Evolutionary conservation across 1,140 invertebrate genomes (phyloP).

Genomic region (Capitella teleta): DNA sequence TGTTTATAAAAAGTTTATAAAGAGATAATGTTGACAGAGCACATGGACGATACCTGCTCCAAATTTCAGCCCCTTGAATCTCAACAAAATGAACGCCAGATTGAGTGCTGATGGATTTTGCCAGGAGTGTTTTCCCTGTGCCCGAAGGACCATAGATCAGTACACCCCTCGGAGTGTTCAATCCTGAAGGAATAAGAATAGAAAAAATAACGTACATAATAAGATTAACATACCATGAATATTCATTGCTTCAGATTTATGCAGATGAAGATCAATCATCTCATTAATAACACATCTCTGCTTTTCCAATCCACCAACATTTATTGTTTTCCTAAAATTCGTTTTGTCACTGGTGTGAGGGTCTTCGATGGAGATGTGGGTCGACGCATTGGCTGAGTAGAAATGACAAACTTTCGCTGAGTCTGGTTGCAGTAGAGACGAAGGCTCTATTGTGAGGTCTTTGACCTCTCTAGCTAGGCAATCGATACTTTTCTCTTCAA

Average conservation of each 20-base stretch:
- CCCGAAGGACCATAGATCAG: conserved; percentile 8
- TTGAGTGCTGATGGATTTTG: background rate
- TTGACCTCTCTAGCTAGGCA: no score
- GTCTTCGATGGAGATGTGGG: no score
- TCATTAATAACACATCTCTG: background rate
- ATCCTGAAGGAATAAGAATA: background rate
- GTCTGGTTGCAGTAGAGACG: no score
- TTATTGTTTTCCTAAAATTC: background rate
- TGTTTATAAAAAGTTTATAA: conserved; percentile 10
- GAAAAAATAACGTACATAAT: background rate
- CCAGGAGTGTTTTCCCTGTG: conserved; percentile 2
- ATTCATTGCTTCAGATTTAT: background rate
- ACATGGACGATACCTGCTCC: conserved; percentile 2
- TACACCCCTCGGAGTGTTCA: background rate
- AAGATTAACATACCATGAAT: background rate
- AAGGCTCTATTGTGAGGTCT: no score
- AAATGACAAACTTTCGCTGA: background rate
- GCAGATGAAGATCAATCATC: background rate
- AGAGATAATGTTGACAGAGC: background rate
- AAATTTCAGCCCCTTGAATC: conserved; percentile 2
- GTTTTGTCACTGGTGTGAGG: no score
- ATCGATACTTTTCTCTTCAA: no score
- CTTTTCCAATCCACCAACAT: background rate
- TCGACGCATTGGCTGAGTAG: no score
- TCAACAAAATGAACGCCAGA: background rate